Conservation (phyloP, 2,888 invertebrate species). For the Acronicta leporina region DNA sequence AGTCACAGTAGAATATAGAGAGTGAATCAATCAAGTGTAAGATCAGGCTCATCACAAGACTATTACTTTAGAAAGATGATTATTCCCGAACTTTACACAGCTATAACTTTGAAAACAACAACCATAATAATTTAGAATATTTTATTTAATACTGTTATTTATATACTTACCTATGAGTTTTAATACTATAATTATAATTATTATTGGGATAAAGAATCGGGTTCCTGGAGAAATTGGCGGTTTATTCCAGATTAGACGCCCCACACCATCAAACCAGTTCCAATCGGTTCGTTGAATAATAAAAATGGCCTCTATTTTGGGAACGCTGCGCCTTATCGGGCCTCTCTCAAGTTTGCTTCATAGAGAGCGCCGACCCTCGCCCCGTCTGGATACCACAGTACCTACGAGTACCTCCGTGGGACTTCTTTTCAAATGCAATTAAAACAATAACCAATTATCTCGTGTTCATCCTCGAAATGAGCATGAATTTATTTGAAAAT, state of each 20-base stretch:
- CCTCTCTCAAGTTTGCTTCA: constrained; percentile 66
- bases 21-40: too few species aligned
- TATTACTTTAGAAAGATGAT: too few species aligned
- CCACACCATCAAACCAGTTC: constrained; percentile 80
- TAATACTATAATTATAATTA: too few species aligned
- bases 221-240: constrained; percentile 68
- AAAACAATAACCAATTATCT: constrained; percentile 29
- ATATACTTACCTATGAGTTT: too few species aligned
- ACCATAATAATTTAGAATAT: too few species aligned
- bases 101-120: too few species aligned
- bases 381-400: constrained; percentile 52
- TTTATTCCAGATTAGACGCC: constrained; percentile 73
- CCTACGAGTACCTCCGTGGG: constrained; percentile 24
- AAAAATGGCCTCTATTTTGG: constrained; percentile 83
- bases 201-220: constrained; percentile 36
- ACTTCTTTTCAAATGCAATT: constrained; percentile 42
- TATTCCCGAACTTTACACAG: too few species aligned
- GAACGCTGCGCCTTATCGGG: constrained; percentile 80
- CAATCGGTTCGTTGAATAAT: constrained; percentile 80
- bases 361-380: constrained; percentile 58
- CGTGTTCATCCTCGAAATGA: neutral
- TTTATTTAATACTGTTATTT: too few species aligned
- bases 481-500: neutral
- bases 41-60: too few species aligned
- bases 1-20: too few species aligned